Base-by-base conservation (phyloP, 30 jellyfish, hydroid and myxozoan genomes). In the Morbakka virulenta region DNA sequence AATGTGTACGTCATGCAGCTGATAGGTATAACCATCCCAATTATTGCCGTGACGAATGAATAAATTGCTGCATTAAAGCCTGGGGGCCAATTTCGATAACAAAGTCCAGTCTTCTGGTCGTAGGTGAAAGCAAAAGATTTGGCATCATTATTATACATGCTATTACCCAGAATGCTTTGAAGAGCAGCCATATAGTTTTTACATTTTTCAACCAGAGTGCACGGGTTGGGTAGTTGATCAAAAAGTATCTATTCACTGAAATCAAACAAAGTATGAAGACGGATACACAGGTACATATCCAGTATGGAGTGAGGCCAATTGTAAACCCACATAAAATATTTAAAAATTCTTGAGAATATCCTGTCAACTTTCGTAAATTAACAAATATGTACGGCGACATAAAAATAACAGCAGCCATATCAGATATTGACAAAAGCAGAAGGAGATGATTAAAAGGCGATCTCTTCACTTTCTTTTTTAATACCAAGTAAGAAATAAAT, bases 191-290 rank as follows among this genome's bases (percentile, higher is more conserved):
- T 4, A 73, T 30, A 11, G 87, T 89, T 36, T 79, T 82, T 32
- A 33, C 76, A 41, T 82, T 87, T 63, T 62, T 72, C 69, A 81
- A 77, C 64, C 62, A 72, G 14, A 50, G 83, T 67, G 89, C 66
- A 51, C 68, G 72, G 75, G 79, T 24, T n/a, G 98, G 98, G 61
- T 85, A 85, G 31, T 87, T 87, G 61, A 91, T 91, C 32, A 80
- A 88, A n/a, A 85, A 35, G 52, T 91, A 91, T 29, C 98, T 90
- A 63, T 95, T 84, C 11, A 91, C 69, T 4, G 98, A 91, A 4
- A 91, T 74, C 11, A 91, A 93, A 35, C 92, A 25, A 51, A 91
- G 71, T 24, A 95, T 91, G 41, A 91, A 66, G 12, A 91, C n/a
- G 28, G 98, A 72, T 23, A 87, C 98, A 27, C 76, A 35, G 21